These are phyloP conservation scores for Gymnothorax reevesii DNA, from an alignment of 2,797 vertebrate species.

Conservation along the genomic window DNA sequence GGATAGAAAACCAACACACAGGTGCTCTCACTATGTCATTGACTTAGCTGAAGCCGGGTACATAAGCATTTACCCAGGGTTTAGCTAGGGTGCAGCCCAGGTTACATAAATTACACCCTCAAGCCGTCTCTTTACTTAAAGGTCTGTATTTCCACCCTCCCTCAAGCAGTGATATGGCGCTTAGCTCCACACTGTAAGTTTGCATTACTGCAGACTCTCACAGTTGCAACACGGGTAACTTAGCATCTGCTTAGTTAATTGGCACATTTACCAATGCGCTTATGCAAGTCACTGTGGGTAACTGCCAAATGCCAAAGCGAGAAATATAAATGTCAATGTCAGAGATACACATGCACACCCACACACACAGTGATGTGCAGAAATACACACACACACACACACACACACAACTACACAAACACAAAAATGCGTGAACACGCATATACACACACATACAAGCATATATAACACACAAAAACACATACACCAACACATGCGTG, in stretches of 20 bases:
- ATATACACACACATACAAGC: too few species aligned
- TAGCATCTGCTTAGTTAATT: background rate
- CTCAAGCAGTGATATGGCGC: background rate
- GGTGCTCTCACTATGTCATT: background rate
- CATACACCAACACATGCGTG: too few species aligned
- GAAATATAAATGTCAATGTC: background rate
- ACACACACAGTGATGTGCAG: too few species aligned
- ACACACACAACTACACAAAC: too few species aligned
- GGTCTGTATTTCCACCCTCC: background rate
- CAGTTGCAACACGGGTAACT: background rate
- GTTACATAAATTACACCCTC: background rate
- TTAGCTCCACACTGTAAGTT: background rate
- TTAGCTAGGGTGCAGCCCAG: background rate
- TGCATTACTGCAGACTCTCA: background rate
- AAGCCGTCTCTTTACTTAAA: background rate
- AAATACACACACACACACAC: too few species aligned
- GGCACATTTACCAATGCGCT: background rate
- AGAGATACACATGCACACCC: too few species aligned
- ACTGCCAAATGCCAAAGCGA: background rate
- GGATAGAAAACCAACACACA: background rate
- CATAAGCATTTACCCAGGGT: background rate
- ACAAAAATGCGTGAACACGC: too few species aligned
- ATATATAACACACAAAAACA: too few species aligned
- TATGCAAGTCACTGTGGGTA: background rate
- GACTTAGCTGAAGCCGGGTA: background rate